Evolutionary conservation across 2,797 vertebrate species (phyloP).

Genomic region (Nyctalus aviator): DNA sequence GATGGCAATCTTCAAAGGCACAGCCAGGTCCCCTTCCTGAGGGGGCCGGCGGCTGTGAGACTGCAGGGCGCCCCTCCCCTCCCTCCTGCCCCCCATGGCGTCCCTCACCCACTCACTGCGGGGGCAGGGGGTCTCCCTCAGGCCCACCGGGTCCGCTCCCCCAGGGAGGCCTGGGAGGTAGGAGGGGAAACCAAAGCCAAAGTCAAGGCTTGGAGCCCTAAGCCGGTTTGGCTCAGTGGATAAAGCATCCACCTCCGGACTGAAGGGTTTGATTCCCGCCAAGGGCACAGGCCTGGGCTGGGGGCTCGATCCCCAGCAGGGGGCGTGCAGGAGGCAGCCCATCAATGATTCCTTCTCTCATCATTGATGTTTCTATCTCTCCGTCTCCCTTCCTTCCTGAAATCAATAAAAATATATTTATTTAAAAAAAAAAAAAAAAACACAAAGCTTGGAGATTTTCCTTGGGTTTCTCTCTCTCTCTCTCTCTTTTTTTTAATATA

Average conservation of each 20-base stretch:
- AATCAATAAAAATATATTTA: too few species aligned
- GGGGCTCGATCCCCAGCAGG: too few species aligned
- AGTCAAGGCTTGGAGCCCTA: constrained; percentile 39
- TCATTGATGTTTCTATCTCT: too few species aligned
- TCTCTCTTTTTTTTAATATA: too few species aligned
- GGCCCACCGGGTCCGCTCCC: neutral
- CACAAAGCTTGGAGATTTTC: constrained; percentile 60
- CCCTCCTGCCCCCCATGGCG: neutral
- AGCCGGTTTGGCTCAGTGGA: too few species aligned
- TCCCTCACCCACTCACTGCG: too few species aligned
- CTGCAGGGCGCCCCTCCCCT: neutral
- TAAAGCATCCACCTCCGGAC: too few species aligned
- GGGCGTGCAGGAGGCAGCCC: too few species aligned
- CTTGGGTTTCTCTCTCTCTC: constrained; percentile 68
- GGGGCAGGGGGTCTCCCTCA: neutral
- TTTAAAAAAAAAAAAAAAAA: neutral
- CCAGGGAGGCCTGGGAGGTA: constrained; percentile 11
- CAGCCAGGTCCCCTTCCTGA: neutral
- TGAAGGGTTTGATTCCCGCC: too few species aligned
- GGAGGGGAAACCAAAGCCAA: neutral
- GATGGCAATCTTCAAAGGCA: constrained; percentile 23
- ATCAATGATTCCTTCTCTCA: too few species aligned
- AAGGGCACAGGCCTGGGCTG: too few species aligned
- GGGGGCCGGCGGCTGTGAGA: neutral
- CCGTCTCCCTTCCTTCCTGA: too few species aligned